Conservation (phyloP, 2,113 vertebrate genomes). For the Tapirus terrestris region DNA sequence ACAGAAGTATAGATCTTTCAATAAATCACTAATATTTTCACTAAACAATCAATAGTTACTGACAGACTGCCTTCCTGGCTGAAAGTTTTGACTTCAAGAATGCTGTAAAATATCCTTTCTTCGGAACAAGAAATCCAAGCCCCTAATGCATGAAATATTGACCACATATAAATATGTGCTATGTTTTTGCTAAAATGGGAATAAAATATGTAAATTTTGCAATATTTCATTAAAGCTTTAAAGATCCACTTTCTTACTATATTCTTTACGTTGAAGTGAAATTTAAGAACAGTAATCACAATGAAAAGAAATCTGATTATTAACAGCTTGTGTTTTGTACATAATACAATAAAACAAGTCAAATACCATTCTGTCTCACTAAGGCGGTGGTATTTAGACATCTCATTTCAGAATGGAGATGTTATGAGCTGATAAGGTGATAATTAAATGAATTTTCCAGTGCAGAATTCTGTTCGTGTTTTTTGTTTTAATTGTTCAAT, state of each 20-base stretch:
- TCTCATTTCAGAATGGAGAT: not conserved
- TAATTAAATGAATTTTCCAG: not conserved
- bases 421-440: not conserved
- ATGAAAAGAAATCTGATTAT: not conserved
- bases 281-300: not conserved
- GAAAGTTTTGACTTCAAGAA: conserved; percentile 34
- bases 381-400: not conserved
- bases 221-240: not conserved
- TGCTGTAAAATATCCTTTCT: not conserved
- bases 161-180: not conserved
- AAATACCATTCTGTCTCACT: not conserved
- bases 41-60: conserved; percentile 51
- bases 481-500: not conserved
- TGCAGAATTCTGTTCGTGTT: not conserved
- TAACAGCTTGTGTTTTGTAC: not conserved
- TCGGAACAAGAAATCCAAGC: not conserved
- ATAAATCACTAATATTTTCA: conserved; percentile 60
- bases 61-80: conserved; percentile 21
- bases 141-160: not conserved
- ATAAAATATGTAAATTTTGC: conserved; percentile 21
- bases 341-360: not conserved
- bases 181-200: not conserved
- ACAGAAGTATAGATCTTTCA: not conserved
- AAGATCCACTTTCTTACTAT: not conserved
- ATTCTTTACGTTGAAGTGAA: conserved; percentile 22